These are phyloP conservation scores for Sympetrum striolatum DNA, from an alignment of 2,888 invertebrate genomes.

Conservation along the genomic window DNA sequence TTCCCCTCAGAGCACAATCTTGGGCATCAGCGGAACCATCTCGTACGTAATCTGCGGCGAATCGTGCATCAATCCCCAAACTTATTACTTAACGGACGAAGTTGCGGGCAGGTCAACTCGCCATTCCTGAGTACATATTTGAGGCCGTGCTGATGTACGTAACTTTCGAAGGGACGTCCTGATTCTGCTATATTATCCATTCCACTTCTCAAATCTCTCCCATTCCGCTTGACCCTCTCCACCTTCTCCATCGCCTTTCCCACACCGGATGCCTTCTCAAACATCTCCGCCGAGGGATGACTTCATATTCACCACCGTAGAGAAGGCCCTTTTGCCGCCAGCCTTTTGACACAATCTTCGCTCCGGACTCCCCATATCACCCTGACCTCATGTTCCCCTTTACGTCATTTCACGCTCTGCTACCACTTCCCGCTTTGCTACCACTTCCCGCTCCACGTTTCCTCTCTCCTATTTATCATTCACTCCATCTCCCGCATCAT, in stretches of 20 bases:
- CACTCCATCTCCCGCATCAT: background rate
- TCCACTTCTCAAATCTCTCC: background rate
- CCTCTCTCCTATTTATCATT: background rate
- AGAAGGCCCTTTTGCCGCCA: background rate
- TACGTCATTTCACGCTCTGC: background rate
- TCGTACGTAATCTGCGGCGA: too few species aligned
- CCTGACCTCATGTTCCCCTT: background rate
- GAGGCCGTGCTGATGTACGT: background rate
- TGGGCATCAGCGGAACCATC: too few species aligned
- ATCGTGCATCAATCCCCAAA: background rate
- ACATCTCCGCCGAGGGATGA: background rate
- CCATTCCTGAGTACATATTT: background rate
- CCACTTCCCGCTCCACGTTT: background rate
- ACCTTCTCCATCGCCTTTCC: background rate
- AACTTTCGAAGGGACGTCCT: background rate
- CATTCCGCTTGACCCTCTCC: background rate
- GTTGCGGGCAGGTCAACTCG: background rate
- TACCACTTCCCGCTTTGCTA: background rate
- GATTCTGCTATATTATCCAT: background rate
- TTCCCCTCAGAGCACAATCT: too few species aligned
- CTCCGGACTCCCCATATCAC: background rate
- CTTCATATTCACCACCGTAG: background rate
- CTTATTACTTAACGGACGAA: background rate
- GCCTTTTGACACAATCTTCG: background rate
- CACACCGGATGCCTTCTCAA: background rate